These are phyloP conservation scores for Uria aalge DNA, from an alignment of 2,113 vertebrate species.

Conservation along the genomic window DNA sequence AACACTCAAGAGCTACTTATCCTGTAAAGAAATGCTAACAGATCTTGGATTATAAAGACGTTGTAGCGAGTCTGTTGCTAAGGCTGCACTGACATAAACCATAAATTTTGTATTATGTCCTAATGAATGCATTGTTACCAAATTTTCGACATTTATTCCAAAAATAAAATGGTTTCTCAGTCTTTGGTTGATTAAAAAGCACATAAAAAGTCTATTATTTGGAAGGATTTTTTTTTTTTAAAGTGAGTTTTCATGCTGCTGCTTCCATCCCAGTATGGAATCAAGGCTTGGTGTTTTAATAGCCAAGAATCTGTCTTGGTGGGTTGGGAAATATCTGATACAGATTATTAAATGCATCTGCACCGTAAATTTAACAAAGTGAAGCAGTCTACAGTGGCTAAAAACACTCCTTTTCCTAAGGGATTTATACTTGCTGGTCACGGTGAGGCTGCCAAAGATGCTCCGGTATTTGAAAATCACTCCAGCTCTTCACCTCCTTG, in stretches of 20 bases:
- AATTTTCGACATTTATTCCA: neutral
- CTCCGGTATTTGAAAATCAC: neutral
- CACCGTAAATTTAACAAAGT: neutral
- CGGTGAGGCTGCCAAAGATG: neutral
- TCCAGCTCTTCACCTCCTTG: neutral
- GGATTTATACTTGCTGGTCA: neutral
- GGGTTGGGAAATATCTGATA: neutral
- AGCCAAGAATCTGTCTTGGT: neutral
- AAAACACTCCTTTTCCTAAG: rapidly evolving
- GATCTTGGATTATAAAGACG: neutral
- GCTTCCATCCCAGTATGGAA: neutral
- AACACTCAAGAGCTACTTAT: neutral
- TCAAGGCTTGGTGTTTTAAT: neutral
- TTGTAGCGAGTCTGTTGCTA: neutral
- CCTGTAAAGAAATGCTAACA: neutral
- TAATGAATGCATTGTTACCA: neutral
- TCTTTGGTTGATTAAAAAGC: neutral
- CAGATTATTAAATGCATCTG: too few relatives aligned
- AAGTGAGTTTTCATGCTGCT: neutral
- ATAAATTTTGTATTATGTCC: neutral
- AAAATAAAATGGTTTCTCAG: neutral
- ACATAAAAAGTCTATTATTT: neutral
- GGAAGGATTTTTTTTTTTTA: neutral
- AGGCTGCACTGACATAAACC: neutral
- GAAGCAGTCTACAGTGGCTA: neutral